Conservation (phyloP, 2,888 invertebrate species). For the Dorcus parallelipipedus region DNA sequence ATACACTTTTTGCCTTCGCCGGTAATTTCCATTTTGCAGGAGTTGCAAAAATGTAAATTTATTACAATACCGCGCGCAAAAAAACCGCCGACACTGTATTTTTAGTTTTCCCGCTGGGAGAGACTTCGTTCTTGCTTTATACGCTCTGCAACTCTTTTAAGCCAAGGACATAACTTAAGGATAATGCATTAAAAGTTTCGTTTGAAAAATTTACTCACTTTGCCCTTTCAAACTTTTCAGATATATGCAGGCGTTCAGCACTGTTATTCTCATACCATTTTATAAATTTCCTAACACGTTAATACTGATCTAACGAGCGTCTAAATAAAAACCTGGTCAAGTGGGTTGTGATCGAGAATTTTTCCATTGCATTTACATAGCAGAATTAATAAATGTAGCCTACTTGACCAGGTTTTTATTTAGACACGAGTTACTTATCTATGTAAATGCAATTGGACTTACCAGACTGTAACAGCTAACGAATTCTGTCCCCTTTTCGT, state of each 20-base stretch:
- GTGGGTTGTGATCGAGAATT: too few species aligned
- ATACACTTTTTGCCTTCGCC: conserved; percentile 3
- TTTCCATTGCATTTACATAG: too few species aligned
- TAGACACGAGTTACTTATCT: too few species aligned
- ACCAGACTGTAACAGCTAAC: conserved; percentile 46
- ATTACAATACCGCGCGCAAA: not conserved
- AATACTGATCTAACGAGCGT: too few species aligned
- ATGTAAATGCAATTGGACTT: conserved; percentile 40
- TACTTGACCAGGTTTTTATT: too few species aligned
- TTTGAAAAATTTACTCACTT: too few species aligned
- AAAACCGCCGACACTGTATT: not conserved
- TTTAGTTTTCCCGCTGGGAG: conserved; percentile 2
- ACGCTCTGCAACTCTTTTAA: not conserved
- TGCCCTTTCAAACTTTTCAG: too few species aligned
- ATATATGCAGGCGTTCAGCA: not conserved
- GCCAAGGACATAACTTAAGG: too few species aligned
- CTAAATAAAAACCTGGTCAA: too few species aligned
- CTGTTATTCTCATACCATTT: not conserved
- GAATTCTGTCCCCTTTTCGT: conserved; percentile 38
- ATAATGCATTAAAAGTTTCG: too few species aligned
- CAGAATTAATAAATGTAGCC: too few species aligned
- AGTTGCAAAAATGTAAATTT: conserved; percentile 13
- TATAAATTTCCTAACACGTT: not conserved
- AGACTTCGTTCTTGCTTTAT: not conserved
- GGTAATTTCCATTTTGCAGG: conserved; percentile 12